Percentiles rank a stretch among this genome's conserved stretches.
phyloP scores from a whole-genome alignment of 2,113 vertebrate species.

The Anolis carolinensis region DNA sequence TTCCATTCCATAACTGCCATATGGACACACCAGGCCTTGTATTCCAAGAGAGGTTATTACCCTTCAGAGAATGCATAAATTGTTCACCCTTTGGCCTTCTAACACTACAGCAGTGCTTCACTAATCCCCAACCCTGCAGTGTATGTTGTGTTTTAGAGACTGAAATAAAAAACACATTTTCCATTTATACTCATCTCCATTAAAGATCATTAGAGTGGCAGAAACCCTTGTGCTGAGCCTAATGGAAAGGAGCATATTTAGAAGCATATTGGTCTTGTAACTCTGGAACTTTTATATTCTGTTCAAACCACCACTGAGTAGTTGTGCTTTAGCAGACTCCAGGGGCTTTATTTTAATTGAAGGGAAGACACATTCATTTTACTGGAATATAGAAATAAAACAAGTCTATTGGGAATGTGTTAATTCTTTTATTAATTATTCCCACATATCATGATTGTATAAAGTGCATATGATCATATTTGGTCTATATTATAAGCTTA shows the following conservation, averaged over 20 bases:
- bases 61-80: constrained; percentile 46
- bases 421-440: rapidly evolving
- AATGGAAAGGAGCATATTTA: constrained; percentile 53
- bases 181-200: constrained; percentile 37
- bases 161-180: constrained; percentile 59
- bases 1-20: constrained; percentile 49
- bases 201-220: constrained; percentile 31
- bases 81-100: constrained; percentile 56
- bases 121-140: constrained; percentile 49
- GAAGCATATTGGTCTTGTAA: constrained; percentile 56
- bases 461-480: not conserved
- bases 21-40: constrained; percentile 32
- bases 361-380: constrained; percentile 7
- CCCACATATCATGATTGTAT: not conserved
- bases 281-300: constrained; percentile 31
- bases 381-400: not conserved
- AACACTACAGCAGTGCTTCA: constrained; percentile 55
- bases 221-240: constrained; percentile 39
- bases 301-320: constrained; percentile 32
- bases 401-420: not conserved
- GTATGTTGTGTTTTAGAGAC: constrained; percentile 58
- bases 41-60: constrained; percentile 54
- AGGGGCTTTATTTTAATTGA: constrained; percentile 25
- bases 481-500: not conserved
- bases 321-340: constrained; percentile 37